These are phyloP conservation scores for Gephyroberyx darwinii DNA, from an alignment of 2,797 vertebrate species.

Conservation along the genomic window DNA sequence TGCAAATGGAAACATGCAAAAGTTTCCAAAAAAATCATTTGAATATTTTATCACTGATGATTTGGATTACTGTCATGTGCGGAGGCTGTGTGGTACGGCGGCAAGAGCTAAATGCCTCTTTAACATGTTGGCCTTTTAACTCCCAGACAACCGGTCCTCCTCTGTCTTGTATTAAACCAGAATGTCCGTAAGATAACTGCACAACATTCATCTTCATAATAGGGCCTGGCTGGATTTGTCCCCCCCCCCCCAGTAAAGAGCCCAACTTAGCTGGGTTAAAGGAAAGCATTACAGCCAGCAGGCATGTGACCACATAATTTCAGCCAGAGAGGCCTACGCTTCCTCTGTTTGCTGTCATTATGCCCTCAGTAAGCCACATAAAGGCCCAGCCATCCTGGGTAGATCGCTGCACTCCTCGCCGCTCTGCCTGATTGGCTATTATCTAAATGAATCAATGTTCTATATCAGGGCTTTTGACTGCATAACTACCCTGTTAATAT, in stretches of 20 bases:
- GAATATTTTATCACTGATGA: slow-evolving; percentile 21
- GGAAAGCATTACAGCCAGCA: slow-evolving; percentile 79
- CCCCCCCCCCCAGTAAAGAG: slow-evolving; percentile 49
- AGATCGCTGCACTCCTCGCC: slow-evolving; percentile 66
- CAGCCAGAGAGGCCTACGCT: slow-evolving; percentile 75
- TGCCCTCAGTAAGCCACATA: slow-evolving; percentile 79
- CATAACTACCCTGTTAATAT: slow-evolving; percentile 87
- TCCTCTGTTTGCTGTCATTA: slow-evolving; percentile 83
- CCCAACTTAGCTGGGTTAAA: slow-evolving; percentile 75
- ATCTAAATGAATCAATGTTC: slow-evolving; percentile 87
- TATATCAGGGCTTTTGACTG: slow-evolving; percentile 86
- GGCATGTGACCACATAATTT: slow-evolving; percentile 80
- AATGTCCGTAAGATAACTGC: slow-evolving; percentile 63
- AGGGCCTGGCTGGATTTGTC: slow-evolving; percentile 64
- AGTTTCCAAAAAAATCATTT: slow-evolving; percentile 37
- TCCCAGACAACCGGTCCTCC: slow-evolving; percentile 46
- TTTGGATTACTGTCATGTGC: slow-evolving; percentile 48
- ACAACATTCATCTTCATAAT: slow-evolving; percentile 72
- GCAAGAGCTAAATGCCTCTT: slow-evolving; percentile 39
- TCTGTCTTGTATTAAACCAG: slow-evolving; percentile 61
- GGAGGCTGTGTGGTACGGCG: slow-evolving; percentile 37
- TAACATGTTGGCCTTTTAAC: slow-evolving; percentile 58
- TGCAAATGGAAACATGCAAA: not conserved
- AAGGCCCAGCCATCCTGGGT: slow-evolving; percentile 72
- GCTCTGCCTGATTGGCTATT: slow-evolving; percentile 80